Conservation (phyloP, 2,797 vertebrate species). For the Hydrophis major region DNA sequence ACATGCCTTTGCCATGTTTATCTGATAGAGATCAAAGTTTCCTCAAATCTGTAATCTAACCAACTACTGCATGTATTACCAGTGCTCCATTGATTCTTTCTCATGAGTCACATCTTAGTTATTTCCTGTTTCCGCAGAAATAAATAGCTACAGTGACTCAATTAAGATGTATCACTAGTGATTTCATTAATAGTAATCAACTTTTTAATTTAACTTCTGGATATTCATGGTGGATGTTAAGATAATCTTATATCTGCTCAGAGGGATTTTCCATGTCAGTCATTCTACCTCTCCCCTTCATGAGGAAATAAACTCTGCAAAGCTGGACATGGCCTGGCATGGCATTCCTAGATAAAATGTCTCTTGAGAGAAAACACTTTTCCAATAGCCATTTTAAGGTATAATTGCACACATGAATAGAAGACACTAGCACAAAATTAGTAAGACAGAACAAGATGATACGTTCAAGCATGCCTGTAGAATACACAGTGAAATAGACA, state of each 20-base stretch:
- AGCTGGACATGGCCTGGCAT: neutral
- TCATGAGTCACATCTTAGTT: constrained; percentile 34
- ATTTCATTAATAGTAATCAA: constrained; percentile 5
- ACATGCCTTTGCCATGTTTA: constrained; percentile 19
- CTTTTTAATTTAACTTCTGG: neutral
- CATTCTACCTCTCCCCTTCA: neutral
- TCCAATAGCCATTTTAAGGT: neutral
- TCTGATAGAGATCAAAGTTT: constrained; percentile 30
- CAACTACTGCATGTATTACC: constrained; percentile 16
- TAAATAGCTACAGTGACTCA: constrained; percentile 11
- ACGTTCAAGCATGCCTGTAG: neutral
- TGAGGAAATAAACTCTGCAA: neutral
- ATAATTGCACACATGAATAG: neutral
- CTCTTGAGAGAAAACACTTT: neutral
- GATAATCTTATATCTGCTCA: neutral
- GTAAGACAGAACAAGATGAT: neutral
- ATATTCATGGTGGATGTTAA: neutral
- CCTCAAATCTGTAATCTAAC: constrained; percentile 15
- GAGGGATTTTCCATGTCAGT: neutral
- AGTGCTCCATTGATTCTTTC: constrained; percentile 22
- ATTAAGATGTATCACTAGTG: neutral
- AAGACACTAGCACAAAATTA: neutral
- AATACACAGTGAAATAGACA: neutral
- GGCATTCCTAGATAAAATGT: neutral
- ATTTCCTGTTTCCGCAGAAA: constrained; percentile 34